phyloP scores from a whole-genome alignment of 2,797 vertebrate species.

The Oryzias dopingdopingensis region DNA sequence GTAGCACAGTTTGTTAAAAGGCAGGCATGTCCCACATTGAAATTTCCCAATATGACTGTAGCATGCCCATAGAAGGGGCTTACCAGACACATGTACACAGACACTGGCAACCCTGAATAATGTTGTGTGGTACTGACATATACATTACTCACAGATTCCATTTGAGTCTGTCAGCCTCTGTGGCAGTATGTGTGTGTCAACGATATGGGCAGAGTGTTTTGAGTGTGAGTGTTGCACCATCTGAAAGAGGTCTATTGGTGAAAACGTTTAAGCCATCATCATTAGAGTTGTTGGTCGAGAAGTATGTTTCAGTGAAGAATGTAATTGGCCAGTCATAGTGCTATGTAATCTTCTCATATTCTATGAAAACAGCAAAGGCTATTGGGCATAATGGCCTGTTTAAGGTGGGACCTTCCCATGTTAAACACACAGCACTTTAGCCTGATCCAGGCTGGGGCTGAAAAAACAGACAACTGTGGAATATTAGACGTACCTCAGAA shows the following conservation, averaged over 20 bases:
- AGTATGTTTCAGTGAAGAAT: conserved; percentile 87
- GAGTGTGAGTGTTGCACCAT: conserved; percentile 52
- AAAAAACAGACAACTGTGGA: conserved; percentile 17
- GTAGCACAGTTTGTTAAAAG: no score
- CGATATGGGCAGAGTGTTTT: conserved; percentile 40
- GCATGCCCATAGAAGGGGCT: conserved; percentile 31
- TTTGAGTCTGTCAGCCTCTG: conserved; percentile 73
- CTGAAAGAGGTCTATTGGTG: conserved; percentile 80
- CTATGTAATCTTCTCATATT: conserved; percentile 77
- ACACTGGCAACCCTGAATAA: conserved; percentile 78
- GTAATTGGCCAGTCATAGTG: conserved; percentile 86
- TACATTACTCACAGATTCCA: conserved; percentile 81
- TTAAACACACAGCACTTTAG: conserved; percentile 52
- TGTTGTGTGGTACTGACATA: conserved; percentile 64
- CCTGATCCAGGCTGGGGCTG: conserved; percentile 19
- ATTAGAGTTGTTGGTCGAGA: conserved; percentile 80
- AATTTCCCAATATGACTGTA: conserved; percentile 84
- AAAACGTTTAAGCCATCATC: conserved; percentile 88
- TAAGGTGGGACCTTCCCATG: conserved; percentile 74
- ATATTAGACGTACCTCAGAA: conserved; percentile 31
- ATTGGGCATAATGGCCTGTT: conserved; percentile 67
- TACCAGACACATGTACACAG: conserved; percentile 17
- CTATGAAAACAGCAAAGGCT: conserved; percentile 69
- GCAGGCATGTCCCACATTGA: conserved; percentile 43
- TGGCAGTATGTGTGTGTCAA: conserved; percentile 37